A percentile compares a stretch with the other conserved stretches of the same genome.
Evolutionary conservation across 2,888 invertebrate genomes (phyloP).

Genomic region (Hypsopygia costalis): DNA sequence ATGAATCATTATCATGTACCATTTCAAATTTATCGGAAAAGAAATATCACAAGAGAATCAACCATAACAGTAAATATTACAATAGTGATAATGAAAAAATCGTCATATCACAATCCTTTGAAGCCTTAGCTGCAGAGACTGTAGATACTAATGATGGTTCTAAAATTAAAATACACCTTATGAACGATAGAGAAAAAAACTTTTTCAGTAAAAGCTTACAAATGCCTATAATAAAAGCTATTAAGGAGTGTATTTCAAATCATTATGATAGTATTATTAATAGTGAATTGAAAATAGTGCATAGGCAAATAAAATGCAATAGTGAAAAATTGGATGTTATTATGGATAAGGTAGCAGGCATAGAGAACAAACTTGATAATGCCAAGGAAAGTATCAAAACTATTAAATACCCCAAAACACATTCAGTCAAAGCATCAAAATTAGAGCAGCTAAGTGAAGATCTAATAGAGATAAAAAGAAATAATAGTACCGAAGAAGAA

Average conservation of each 20-base stretch:
- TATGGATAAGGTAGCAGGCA: constrained; percentile 42
- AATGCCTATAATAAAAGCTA: constrained; percentile 49
- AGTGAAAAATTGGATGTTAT: constrained; percentile 49
- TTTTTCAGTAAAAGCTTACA: constrained; percentile 52
- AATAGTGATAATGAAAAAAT: constrained; percentile 33
- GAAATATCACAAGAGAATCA: constrained; percentile 35
- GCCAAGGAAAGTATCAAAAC: constrained; percentile 16
- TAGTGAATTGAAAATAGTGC: constrained; percentile 35
- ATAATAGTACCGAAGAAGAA: constrained; percentile 47
- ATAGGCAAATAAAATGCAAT: constrained; percentile 38
- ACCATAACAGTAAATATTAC: constrained; percentile 21
- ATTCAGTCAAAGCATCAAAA: constrained; percentile 35
- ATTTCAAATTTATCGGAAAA: constrained; percentile 55
- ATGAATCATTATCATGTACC: constrained; percentile 54
- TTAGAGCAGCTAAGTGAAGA: constrained; percentile 55
- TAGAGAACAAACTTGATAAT: constrained; percentile 47
- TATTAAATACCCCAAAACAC: constrained; percentile 17
- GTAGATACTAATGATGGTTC: constrained; percentile 35
- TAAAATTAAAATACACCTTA: constrained; percentile 63
- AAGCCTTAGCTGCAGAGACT: constrained; percentile 56
- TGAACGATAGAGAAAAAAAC: constrained; percentile 59
- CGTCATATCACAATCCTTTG: constrained; percentile 53
- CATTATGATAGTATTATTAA: constrained; percentile 27
- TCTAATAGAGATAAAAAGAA: constrained; percentile 30
- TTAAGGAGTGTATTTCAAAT: constrained; percentile 47